phyloP scores from a whole-genome alignment of 1,140 invertebrate species.

The Campoletis sonorensis region DNA sequence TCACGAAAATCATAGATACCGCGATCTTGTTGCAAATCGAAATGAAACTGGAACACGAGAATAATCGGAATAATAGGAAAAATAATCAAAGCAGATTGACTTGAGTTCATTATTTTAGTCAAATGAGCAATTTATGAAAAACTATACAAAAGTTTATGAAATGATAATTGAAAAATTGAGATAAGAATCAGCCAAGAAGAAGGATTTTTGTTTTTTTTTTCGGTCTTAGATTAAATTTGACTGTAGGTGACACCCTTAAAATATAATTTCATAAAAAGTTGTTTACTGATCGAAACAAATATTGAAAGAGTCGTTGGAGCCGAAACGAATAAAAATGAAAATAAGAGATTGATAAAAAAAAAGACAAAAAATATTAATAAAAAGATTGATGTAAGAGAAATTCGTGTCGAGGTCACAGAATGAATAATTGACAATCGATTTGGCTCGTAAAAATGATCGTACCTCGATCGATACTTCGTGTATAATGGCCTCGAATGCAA shows the following conservation, averaged over 20 bases:
- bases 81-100: not conserved
- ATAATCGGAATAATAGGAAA: not conserved
- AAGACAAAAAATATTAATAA: not conserved
- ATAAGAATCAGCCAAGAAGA: no score
- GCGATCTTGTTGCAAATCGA: no score
- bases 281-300: no score
- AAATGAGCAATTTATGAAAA: no score
- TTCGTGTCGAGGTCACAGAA: slow-evolving; percentile 16
- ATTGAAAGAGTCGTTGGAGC: not conserved
- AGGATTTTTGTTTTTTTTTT: no score
- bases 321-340: not conserved
- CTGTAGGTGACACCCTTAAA: no score
- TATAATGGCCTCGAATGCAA: no score
- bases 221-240: no score
- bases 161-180: no score
- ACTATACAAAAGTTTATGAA: no score
- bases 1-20: slow-evolving; percentile 17
- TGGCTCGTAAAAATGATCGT: not conserved
- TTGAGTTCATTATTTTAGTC: no score
- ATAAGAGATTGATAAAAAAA: not conserved
- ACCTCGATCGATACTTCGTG: not conserved
- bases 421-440: slow-evolving; percentile 38
- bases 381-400: slow-evolving; percentile 5
- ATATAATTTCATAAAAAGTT: no score
- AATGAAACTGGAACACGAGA: not conserved